A percentile compares a stretch with the other conserved stretches of the same genome.
Conservation (phyloP, 2,797 vertebrate genomes). For the Crax fasciolata region DNA sequence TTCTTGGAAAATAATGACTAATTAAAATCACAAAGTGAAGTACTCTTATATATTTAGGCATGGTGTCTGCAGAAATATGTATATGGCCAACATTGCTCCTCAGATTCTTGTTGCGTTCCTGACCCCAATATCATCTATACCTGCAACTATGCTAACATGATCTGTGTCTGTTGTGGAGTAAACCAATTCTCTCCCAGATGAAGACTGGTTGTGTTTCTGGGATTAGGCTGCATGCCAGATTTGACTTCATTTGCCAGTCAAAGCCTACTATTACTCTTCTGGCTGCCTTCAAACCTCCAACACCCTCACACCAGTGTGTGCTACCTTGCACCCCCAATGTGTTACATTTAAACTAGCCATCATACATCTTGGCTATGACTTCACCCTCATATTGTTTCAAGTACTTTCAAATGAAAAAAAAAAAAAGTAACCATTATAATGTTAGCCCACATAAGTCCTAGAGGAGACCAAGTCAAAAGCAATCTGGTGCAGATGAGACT, state of each 20-base stretch:
- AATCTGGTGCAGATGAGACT: not conserved
- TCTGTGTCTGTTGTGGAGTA: not conserved
- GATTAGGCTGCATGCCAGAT: not conserved
- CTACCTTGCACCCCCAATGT: not conserved
- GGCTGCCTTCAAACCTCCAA: constrained; percentile 1
- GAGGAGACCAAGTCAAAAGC: not conserved
- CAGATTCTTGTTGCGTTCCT: not conserved
- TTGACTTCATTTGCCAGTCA: constrained; percentile 10
- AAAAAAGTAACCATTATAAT: not conserved
- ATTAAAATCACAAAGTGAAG: not conserved
- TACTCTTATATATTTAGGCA: not conserved
- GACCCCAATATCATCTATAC: not conserved
- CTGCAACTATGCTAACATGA: not conserved
- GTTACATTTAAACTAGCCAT: constrained; percentile 5
- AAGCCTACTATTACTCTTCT: not conserved
- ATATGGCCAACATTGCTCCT: not conserved
- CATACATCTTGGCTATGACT: not conserved
- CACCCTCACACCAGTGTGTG: not conserved
- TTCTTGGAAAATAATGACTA: not conserved
- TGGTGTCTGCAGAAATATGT: not conserved
- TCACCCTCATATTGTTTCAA: constrained; percentile 17
- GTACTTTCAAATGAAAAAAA: not conserved
- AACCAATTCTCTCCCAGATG: not conserved
- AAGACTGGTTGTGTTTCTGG: not conserved
- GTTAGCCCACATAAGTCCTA: not conserved